Base-by-base conservation (phyloP, 2,888 invertebrate species). In the Lepas anatifera region DNA sequence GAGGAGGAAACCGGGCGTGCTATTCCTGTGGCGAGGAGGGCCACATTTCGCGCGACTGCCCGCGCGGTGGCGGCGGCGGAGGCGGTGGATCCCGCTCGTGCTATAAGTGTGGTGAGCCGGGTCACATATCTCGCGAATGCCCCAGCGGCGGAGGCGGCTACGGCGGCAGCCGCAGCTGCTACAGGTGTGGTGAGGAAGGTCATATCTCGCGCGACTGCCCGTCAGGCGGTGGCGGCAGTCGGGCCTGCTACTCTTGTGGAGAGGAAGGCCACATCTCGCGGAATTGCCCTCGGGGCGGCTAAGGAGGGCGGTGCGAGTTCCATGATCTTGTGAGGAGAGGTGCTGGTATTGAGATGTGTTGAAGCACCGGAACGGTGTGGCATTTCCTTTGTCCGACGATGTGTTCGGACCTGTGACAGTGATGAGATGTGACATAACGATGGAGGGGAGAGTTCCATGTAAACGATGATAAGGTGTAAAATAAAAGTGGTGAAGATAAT, bases 261-360 rank as follows among this genome's bases (percentile, higher is more conserved):
- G 58, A 58, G 29, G 58, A 58, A 1, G 58, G 58, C 22, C 58
- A 58, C 58, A 58, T 58, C 35, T 58, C 58, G 35, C 58, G 58
- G 13, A 35, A 58, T 7, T 58, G 58, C 22, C 58, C 58, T n/a
- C n/a, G n/a, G n/a, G n/a, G n/a, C n/a, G n/a, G n/a, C n/a, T n/a
- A n/a, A n/a, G n/a, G n/a, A n/a, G n/a, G n/a, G n/a, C n/a, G n/a
- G n/a, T n/a, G n/a, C n/a, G n/a, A n/a, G n/a, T n/a, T n/a, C n/a
- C n/a, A n/a, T n/a, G n/a, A n/a, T n/a, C n/a, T n/a, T n/a, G n/a
- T n/a, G n/a, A n/a, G n/a, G n/a, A n/a, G n/a, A n/a, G n/a, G n/a
- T n/a, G n/a, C n/a, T n/a, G n/a, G n/a, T n/a, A n/a, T n/a, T n/a
- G n/a, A n/a, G n/a, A n/a, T n/a, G n/a, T n/a, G n/a, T n/a, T n/a